phyloP scores from a whole-genome alignment of 2,797 vertebrate species.

The Thamnophis elegans region DNA sequence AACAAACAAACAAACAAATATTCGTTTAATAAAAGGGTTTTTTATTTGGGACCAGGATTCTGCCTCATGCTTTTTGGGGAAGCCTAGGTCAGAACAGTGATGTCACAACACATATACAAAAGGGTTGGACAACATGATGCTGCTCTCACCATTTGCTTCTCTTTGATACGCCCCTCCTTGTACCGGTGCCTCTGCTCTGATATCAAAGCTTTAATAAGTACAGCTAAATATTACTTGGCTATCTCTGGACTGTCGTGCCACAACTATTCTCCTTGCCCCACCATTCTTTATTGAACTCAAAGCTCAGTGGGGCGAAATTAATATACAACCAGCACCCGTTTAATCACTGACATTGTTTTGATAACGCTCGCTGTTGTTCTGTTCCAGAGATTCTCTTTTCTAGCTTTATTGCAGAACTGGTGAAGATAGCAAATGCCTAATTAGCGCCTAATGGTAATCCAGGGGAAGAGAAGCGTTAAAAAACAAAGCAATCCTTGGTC shows the following conservation, averaged over 20 bases:
- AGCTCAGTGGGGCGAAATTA: slow-evolving; percentile 1
- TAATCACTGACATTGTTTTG: slow-evolving; percentile 42
- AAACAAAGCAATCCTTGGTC: background rate
- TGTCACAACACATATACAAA: background rate
- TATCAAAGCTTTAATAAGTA: background rate
- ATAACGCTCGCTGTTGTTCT: background rate
- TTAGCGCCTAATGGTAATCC: slow-evolving; percentile 43
- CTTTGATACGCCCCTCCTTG: background rate
- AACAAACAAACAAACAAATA: too few relatives aligned
- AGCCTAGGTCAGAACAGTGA: background rate
- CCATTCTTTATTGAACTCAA: slow-evolving; percentile 6
- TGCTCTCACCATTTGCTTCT: background rate
- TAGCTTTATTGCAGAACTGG: background rate
- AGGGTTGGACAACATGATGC: background rate
- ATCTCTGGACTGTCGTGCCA: background rate
- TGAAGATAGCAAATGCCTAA: slow-evolving; percentile 3
- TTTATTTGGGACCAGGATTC: too few relatives aligned
- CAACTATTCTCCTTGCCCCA: background rate
- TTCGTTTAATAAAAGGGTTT: too few relatives aligned
- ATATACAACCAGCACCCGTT: slow-evolving; percentile 1
- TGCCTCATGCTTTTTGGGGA: too few relatives aligned
- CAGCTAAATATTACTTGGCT: background rate
- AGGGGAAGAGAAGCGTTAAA: slow-evolving; percentile 38
- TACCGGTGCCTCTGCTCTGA: background rate
- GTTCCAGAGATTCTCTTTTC: slow-evolving; percentile 28